Conservation (phyloP, 1,140 invertebrate species). For the Drosophila kurseongensis region DNA sequence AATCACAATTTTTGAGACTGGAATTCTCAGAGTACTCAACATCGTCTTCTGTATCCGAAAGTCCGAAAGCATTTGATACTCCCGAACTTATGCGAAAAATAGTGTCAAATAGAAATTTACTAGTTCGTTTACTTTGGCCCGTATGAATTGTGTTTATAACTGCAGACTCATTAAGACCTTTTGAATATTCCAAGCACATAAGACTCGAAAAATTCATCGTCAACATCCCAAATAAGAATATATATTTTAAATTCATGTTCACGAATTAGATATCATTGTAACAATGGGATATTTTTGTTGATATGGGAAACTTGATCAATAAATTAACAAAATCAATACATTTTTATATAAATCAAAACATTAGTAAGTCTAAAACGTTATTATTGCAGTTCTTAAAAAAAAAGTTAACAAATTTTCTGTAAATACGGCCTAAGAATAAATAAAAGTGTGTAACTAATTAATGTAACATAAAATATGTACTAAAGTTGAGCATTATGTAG, state of each 20-base stretch:
- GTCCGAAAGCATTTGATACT: conserved; percentile 85
- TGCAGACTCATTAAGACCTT: conserved; percentile 42
- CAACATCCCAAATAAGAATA: conserved; percentile 63
- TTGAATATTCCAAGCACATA: conserved; percentile 45
- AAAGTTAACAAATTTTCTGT: conserved; percentile 21
- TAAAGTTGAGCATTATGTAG: conserved; percentile 54
- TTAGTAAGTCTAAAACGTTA: conserved; percentile 4
- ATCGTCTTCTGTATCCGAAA: conserved; percentile 85
- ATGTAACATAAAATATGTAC: conserved; percentile 57
- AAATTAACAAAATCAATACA: conserved; percentile 22
- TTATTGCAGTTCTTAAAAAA: conserved; percentile 15
- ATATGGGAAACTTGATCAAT: conserved; percentile 13
- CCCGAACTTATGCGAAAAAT: conserved; percentile 86
- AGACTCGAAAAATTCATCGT: conserved; percentile 52
- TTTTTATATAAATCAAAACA: conserved; percentile 12
- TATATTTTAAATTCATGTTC: conserved; percentile 68
- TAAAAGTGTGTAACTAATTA: conserved; percentile 62
- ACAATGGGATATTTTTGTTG: conserved; percentile 28
- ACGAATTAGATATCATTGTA: conserved; percentile 61
- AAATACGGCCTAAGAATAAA: conserved; percentile 46
- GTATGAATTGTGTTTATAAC: conserved; percentile 33
- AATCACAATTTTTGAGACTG: conserved; percentile 87
- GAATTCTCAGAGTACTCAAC: conserved; percentile 77
- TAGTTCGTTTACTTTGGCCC: conserved; percentile 78
- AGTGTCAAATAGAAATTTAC: conserved; percentile 88